Evolutionary conservation across 2,113 vertebrate genomes (phyloP).

Genomic region (Sprattus sprattus): DNA sequence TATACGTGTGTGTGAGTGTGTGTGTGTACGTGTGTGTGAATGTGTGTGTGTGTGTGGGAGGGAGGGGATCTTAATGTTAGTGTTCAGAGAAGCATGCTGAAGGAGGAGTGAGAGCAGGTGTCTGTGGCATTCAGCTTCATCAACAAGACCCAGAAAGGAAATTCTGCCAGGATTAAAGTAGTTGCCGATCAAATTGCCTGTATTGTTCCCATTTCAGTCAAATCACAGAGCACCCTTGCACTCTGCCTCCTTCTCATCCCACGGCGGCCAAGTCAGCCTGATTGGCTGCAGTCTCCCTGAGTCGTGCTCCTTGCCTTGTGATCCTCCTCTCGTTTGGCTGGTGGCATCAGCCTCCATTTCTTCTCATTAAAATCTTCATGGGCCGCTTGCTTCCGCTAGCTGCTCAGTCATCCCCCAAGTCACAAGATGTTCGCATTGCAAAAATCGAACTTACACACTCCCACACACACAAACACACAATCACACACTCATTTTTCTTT

Average conservation of each 20-base stretch:
- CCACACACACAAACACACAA: neutral
- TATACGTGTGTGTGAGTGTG: neutral
- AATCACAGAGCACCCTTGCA: neutral
- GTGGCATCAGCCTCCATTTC: slow-evolving; percentile 33
- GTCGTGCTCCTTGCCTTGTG: neutral
- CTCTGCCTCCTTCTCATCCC: neutral
- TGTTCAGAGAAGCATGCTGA: neutral
- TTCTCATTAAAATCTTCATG: slow-evolving; percentile 61
- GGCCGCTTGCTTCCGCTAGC: slow-evolving; percentile 45
- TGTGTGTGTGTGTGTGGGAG: neutral
- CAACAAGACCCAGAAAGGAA: slow-evolving; percentile 2
- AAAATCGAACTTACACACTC: neutral
- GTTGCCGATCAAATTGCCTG: neutral
- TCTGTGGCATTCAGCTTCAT: neutral
- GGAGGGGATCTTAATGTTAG: too few species aligned
- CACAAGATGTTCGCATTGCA: slow-evolving; percentile 49
- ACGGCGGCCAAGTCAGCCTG: neutral
- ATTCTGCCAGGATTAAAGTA: neutral
- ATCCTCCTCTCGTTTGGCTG: neutral
- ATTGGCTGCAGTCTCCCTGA: neutral
- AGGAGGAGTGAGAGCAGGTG: neutral
- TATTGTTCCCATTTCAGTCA: neutral
- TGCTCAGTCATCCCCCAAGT: slow-evolving; percentile 46
- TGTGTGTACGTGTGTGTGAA: neutral
- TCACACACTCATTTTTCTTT: too few species aligned